Percentiles rank a stretch among this genome's conserved stretches.
Evolutionary conservation across 2,797 vertebrate genomes (phyloP).

Genomic region (Pseudomugil tenellus): DNA sequence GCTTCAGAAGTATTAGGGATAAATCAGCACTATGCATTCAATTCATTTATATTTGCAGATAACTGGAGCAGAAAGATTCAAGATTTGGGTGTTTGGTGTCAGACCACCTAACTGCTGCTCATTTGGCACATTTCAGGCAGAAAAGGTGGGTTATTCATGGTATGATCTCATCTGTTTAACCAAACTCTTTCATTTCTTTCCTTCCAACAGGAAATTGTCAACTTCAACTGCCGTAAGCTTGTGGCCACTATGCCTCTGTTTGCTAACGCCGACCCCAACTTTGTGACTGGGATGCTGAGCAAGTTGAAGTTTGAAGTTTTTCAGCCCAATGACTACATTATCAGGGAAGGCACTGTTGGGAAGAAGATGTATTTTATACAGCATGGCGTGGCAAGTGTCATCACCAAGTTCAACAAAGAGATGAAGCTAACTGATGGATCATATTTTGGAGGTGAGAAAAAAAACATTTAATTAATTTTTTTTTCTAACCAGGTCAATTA

Average conservation of each 20-base stretch:
- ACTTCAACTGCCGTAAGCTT: conserved; percentile 97
- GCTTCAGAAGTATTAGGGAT: conserved; percentile 70
- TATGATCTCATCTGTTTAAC: conserved; percentile 22
- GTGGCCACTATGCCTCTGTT: conserved; percentile 98
- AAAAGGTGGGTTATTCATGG: conserved; percentile 22
- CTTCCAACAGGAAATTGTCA: conserved; percentile 92
- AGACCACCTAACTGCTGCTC: conserved; percentile 5
- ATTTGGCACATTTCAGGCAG: conserved; percentile 11
- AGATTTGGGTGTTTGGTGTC: conserved; percentile 43
- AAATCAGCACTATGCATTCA: conserved; percentile 56
- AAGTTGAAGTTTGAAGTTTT: conserved; percentile 97
- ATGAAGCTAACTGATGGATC: conserved; percentile 98
- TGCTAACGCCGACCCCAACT: conserved; percentile 97
- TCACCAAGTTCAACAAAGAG: conserved; percentile 97
- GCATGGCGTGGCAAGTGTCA: conserved; percentile 95
- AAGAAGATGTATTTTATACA: conserved; percentile 99
- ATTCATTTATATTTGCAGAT: conserved; percentile 55
- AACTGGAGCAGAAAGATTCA: conserved; percentile 20
- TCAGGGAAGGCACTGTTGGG: conserved; percentile 95
- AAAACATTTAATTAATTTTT: not conserved
- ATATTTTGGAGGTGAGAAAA: conserved; percentile 93
- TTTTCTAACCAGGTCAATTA: not conserved
- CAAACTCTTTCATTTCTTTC: conserved; percentile 14
- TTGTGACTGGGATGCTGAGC: conserved; percentile 98
- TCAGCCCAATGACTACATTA: conserved; percentile 97